Percentiles rank a stretch among this genome's conserved stretches.
Evolutionary conservation across 2,113 vertebrate genomes (phyloP).

Genomic region (Colius striatus): DNA sequence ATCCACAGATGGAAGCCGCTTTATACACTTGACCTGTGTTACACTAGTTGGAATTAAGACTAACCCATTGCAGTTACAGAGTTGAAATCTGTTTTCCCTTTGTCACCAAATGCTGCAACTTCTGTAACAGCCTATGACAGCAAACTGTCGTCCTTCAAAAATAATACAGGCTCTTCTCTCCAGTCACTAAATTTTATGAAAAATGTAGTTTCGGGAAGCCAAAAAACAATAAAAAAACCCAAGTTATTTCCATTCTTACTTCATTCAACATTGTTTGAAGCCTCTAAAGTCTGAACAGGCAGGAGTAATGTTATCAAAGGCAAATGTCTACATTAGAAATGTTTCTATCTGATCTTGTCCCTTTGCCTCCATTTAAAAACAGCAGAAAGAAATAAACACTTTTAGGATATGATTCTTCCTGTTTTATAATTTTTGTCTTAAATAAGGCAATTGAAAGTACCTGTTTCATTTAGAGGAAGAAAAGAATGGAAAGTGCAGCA

Average conservation of each 20-base stretch:
- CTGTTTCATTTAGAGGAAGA: neutral
- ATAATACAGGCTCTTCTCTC: neutral
- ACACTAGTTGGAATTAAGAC: slow-evolving; percentile 12
- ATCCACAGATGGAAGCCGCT: slow-evolving; percentile 34
- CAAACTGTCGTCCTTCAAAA: slow-evolving; percentile 30
- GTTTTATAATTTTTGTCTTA: neutral
- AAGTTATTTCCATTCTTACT: neutral
- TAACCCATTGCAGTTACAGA: neutral
- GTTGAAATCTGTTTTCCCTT: slow-evolving; percentile 38
- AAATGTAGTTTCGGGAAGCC: neutral
- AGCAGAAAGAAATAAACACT: neutral
- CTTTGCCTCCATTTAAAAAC: neutral
- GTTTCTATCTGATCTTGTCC: neutral
- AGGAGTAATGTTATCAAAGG: neutral
- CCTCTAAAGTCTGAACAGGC: neutral
- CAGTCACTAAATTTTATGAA: slow-evolving; percentile 5
- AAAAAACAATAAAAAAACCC: neutral
- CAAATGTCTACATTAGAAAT: neutral
- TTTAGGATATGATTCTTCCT: neutral
- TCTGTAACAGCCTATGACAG: neutral
- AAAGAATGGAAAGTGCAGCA: neutral
- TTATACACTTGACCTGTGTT: slow-evolving; percentile 23
- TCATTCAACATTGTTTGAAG: neutral
- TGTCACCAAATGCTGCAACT: neutral
- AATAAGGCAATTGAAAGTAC: neutral